Conservation (phyloP, 2,797 vertebrate genomes). For the Pagetopsis macropterus region DNA sequence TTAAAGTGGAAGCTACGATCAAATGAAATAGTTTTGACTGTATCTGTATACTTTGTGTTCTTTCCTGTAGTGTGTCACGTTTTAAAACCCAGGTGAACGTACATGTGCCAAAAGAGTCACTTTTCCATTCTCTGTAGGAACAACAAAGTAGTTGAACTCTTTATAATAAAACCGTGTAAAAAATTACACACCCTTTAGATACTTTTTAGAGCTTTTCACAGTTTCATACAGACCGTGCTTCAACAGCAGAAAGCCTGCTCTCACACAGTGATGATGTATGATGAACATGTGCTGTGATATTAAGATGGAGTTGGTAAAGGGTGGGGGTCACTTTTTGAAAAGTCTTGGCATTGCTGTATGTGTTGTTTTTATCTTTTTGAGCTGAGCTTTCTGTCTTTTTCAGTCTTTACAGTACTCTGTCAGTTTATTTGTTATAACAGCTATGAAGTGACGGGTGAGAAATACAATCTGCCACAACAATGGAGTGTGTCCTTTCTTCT, state of each 20-base stretch:
- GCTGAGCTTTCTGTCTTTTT: constrained; percentile 76
- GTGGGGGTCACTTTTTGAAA: constrained; percentile 57
- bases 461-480: constrained; percentile 76
- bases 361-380: constrained; percentile 71
- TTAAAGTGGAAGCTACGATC: constrained; percentile 33
- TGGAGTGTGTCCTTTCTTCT: constrained; percentile 8
- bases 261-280: constrained; percentile 8
- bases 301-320: constrained; percentile 39
- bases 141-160: constrained; percentile 36
- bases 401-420: constrained; percentile 87
- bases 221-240: constrained; percentile 38
- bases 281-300: constrained; percentile 27
- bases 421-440: constrained; percentile 86
- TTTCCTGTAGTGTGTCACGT: constrained; percentile 48
- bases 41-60: constrained; percentile 58
- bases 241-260: constrained; percentile 30
- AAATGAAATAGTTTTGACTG: constrained; percentile 49
- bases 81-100: constrained; percentile 44
- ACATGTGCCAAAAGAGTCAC: constrained; percentile 34
- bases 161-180: constrained; percentile 3
- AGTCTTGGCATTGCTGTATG: constrained; percentile 70
- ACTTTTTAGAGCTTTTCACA: constrained; percentile 47
- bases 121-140: constrained; percentile 27
- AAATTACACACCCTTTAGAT: constrained; percentile 49
- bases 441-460: constrained; percentile 79